Evolutionary conservation across 1,140 invertebrate genomes (phyloP), one percentile per base, ranked within the genome.

Genomic region (Andricus grossulariae): DNA sequence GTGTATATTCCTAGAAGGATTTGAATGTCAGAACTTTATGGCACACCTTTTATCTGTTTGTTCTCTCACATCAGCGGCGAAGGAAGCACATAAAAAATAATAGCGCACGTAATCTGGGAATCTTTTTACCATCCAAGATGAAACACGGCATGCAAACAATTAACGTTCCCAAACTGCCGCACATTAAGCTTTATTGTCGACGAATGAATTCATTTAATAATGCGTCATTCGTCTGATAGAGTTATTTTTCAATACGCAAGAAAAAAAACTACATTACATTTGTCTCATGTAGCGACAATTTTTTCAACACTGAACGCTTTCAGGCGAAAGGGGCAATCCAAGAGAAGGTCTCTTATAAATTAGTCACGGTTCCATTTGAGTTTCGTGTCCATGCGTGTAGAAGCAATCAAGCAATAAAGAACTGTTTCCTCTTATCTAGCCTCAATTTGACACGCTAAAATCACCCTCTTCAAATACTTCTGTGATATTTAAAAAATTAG

Each of bases 21-120:
- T 66, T 66, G 60, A 66, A 66, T 66, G n/a, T 45, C 60, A 66
- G 25, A 39, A 66, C 60, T 66, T 66, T 66, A 66, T 39, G 60
- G 60, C 60, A 15, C 15, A 32, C 60, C 25, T 66, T 66, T 66
- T 66, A 66, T 66, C 60, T 66, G 60, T 66, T 66, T 66, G 60
- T 66, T 66, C 60, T 66, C 21, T n/a, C 60, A 66, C 60, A 66
- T 66, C 60, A 66, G 60, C 25, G 32, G 25, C 12, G 60, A 66
- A 66, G 21, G 25, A 66, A 45, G 32, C 60, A 39, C 60, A 66
- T 66, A 66, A 66, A 66, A 66, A 66, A 66, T 66, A 66, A 66
- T 66, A 66, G 57, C 57, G 21, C 57, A 32, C 21, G 57, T 60
- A 60, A 60, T 60, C 57, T 60, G 57, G 13, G 10, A 66, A 66